These are phyloP conservation scores for Eptatretus burgeri DNA, from an alignment of 2,113 vertebrate species.

Conservation along the genomic window DNA sequence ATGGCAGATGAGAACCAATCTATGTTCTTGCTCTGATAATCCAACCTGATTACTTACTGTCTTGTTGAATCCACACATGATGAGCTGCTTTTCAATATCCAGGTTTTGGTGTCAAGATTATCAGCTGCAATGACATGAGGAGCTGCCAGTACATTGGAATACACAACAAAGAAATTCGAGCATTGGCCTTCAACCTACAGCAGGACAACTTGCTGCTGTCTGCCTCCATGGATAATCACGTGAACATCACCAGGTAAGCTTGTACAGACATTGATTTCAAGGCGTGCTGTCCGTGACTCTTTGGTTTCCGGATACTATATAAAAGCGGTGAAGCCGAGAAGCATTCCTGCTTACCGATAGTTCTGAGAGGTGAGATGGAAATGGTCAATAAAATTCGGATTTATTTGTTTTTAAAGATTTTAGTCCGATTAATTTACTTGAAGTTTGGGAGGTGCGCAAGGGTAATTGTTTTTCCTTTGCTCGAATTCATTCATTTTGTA, in stretches of 20 bases:
- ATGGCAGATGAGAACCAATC: too few species aligned
- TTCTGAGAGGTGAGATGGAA: background rate
- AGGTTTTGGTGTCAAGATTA: slow-evolving; percentile 84
- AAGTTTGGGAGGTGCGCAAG: too few species aligned
- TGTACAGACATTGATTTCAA: background rate
- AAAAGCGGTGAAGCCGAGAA: background rate
- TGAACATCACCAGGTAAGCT: slow-evolving; percentile 68
- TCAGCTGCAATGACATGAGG: slow-evolving; percentile 49
- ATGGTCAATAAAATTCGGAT: background rate
- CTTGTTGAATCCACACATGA: too few species aligned
- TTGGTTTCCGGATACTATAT: background rate
- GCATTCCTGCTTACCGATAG: background rate
- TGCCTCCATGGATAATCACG: slow-evolving; percentile 48
- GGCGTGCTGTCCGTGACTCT: background rate
- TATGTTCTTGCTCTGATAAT: too few species aligned
- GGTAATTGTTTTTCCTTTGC: too few species aligned
- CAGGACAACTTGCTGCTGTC: slow-evolving; percentile 50
- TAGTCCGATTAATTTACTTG: too few species aligned
- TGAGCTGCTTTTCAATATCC: background rate
- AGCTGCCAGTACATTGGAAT: slow-evolving; percentile 70
- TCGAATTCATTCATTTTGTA: too few species aligned
- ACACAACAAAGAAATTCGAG: slow-evolving; percentile 61
- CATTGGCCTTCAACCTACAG: slow-evolving; percentile 37
- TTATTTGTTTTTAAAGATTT: background rate
- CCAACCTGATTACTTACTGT: too few species aligned